Base-by-base conservation (phyloP, 2,888 invertebrate species). In the Machimus atricapillus region DNA sequence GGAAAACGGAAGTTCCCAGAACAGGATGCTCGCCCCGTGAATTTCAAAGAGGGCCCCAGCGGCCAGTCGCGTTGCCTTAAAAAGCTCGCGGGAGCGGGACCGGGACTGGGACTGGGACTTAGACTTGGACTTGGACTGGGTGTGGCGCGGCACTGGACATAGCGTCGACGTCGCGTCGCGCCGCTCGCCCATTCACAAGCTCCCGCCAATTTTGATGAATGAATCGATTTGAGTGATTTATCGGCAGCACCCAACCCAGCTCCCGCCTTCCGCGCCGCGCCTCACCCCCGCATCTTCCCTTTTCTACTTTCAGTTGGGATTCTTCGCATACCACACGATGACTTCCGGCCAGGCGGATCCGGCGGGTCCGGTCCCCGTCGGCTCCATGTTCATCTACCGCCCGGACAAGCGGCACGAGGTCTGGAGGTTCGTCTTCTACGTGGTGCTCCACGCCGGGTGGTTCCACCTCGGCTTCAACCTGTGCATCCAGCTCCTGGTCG, bases 381-480 rank as follows among this genome's bases (percentile, higher is more conserved):
- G 98, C 94, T 98, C 98, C 87, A 95, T 97, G 90, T 97, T 98
- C 91, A 98, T 98, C 90, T 98, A 98, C 94, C 95, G 97, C 90
- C 98, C 98, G 79, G 98, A 98, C 94, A 96, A 97, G 91, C 94
- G 98, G 87, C 94, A 96, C 88, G 97, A 98, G 93, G 94, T 98
- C 90, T 98, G 98, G 98, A 95, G 98, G 92, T 98, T 98, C 93
- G 94, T 98, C 90, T 96, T 97, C 90, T 98, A 98, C 94, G 97
- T 98, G 96, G 96, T 98, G 91, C 95, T 98, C 90, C 98, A 98
- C 93, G 98, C 98, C 76, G 98, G 98, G 90, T 97, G 98, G 98
- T 95, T 98, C 90, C 98, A 99, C 93, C 94, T 99, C 90, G 95
- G 97, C 87, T 98, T 98, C 94, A 99, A 99, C 94, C 94, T 98